Conservation (phyloP, 2,113 vertebrate genomes). For the Thamnophis sirtalis region DNA sequence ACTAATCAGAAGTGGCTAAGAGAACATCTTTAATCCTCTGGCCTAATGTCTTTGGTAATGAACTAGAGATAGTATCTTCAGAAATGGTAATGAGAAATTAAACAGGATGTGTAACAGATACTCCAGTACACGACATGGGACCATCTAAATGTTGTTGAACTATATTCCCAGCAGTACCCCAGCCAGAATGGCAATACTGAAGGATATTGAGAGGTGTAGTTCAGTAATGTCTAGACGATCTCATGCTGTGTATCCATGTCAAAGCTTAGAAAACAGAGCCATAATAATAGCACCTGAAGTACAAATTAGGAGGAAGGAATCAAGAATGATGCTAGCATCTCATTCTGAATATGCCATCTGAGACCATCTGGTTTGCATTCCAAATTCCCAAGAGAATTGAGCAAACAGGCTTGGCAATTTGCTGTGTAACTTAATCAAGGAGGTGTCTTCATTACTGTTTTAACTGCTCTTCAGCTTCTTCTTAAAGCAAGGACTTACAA, state of each 20-base stretch:
- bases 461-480: neutral
- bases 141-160: neutral
- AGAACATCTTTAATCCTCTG: neutral
- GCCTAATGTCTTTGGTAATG: neutral
- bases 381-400: neutral
- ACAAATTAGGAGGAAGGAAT: neutral
- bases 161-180: neutral
- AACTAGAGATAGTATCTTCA: neutral
- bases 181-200: neutral
- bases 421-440: neutral
- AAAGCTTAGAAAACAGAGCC: neutral
- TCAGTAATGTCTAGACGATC: neutral
- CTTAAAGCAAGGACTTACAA: neutral
- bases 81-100: neutral
- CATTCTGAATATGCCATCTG: neutral
- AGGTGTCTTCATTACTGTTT: neutral
- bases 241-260: neutral
- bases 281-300: neutral
- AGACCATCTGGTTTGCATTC: neutral
- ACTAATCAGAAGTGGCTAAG: neutral
- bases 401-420: neutral
- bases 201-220: neutral
- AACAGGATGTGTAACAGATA: neutral
- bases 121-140: neutral
- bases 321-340: neutral